phyloP scores from a whole-genome alignment of 1,140 invertebrate species.

The Magallana angulata region DNA sequence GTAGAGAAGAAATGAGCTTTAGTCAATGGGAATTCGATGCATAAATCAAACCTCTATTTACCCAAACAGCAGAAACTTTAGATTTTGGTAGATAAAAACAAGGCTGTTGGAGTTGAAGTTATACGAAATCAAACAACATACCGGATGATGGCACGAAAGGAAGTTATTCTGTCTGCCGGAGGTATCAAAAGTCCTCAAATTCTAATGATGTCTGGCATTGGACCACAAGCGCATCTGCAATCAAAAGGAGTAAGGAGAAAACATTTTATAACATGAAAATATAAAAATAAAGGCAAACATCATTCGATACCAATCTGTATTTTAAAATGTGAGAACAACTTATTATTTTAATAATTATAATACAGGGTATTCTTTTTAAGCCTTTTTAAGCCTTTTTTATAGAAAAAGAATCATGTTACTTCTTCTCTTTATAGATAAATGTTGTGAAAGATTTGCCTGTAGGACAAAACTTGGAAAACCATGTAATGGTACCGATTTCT shows the following conservation, averaged over 20 bases:
- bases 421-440: conserved; percentile 53
- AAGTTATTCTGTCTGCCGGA: conserved; percentile 29
- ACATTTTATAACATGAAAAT: no score
- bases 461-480: conserved; percentile 91
- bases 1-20: no score
- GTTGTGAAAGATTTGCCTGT: conserved; percentile 86
- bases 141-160: background rate
- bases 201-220: conserved; percentile 33
- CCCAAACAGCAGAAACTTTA: background rate
- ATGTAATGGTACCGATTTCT: conserved; percentile 68
- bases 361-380: no score
- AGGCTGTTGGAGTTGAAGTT: conserved; percentile 29
- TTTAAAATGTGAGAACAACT: no score
- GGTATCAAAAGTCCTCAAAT: conserved; percentile 32
- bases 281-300: no score
- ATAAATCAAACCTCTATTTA: no score
- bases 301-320: no score
- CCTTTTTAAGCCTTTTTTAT: no score
- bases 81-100: conserved; percentile 8
- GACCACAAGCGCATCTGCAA: conserved; percentile 14
- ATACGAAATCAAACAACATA: background rate
- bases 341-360: no score
- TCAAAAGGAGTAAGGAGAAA: background rate
- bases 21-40: no score
- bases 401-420: no score